A percentile compares a stretch with the other conserved stretches of the same genome.
These are phyloP conservation scores for Acropternis orthonyx DNA, from an alignment of 2,797 vertebrate genomes.

Conservation along the genomic window DNA sequence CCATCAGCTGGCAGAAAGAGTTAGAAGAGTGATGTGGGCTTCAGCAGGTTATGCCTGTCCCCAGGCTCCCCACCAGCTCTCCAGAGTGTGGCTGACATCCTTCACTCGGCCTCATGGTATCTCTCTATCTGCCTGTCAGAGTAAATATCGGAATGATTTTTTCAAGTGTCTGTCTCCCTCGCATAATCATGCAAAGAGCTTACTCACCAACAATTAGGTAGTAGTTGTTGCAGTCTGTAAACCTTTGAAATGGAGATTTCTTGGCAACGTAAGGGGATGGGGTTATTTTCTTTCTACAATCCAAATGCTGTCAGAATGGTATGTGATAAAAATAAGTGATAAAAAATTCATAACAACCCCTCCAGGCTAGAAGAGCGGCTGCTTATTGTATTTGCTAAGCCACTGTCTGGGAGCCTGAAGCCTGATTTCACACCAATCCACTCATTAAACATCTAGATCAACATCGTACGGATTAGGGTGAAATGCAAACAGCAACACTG, in stretches of 20 bases:
- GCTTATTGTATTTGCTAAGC: constrained; percentile 64
- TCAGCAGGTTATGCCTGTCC: neutral
- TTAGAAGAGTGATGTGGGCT: neutral
- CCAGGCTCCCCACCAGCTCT: neutral
- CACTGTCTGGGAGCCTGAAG: constrained; percentile 24
- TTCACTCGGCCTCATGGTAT: neutral
- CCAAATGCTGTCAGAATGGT: neutral
- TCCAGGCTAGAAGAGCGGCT: constrained; percentile 16
- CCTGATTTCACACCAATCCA: constrained; percentile 50
- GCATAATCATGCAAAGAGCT: neutral
- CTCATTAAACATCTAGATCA: constrained; percentile 65
- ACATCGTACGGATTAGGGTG: constrained; percentile 36
- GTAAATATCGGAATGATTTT: neutral
- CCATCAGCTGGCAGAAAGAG: neutral
- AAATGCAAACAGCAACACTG: constrained; percentile 17
- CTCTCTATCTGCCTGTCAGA: constrained; percentile 1
- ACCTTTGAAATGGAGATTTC: constrained; percentile 18
- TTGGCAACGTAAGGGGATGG: neutral
- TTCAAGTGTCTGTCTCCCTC: neutral
- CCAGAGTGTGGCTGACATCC: neutral
- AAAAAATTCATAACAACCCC: constrained; percentile 51
- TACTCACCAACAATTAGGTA: neutral
- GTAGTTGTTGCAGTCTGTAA: neutral
- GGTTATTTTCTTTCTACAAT: neutral
- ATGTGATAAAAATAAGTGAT: constrained; percentile 28